Conservation (phyloP, 2,888 invertebrate species). For the Vanessa cardui region DNA sequence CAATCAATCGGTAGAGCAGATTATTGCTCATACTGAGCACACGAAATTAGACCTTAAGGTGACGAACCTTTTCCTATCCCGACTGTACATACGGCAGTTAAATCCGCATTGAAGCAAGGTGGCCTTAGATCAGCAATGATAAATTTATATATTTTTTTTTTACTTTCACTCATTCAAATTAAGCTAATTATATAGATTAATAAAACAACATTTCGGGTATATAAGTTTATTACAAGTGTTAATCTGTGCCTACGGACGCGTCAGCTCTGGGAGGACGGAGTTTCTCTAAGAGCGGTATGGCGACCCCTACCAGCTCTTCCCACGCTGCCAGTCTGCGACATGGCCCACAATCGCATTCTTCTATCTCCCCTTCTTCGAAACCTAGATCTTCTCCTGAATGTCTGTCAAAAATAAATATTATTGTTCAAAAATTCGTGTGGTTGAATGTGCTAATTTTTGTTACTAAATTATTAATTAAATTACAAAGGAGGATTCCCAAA, state of each 20-base stretch:
- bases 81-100: too few relatives aligned
- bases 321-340: conserved; percentile 79
- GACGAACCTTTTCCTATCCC: too few relatives aligned
- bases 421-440: neutral
- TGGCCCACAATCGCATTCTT: conserved; percentile 65
- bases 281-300: conserved; percentile 87
- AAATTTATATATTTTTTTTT: too few relatives aligned
- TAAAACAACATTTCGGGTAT: neutral
- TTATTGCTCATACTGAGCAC: too few relatives aligned
- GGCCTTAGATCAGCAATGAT: too few relatives aligned
- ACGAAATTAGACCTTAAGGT: too few relatives aligned
- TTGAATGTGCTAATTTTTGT: neutral
- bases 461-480: too few relatives aligned
- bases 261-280: conserved; percentile 74
- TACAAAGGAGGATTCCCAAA: too few relatives aligned
- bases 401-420: conserved; percentile 31
- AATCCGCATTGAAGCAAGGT: neutral
- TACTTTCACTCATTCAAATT: too few relatives aligned
- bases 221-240: conserved; percentile 3
- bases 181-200: neutral
- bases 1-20: too few relatives aligned
- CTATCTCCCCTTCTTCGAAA: conserved; percentile 70
- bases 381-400: conserved; percentile 69
- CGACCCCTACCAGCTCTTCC: conserved; percentile 90
- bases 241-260: conserved; percentile 71